Conservation (phyloP, 2,113 vertebrate genomes). For the Azemiops feae region DNA sequence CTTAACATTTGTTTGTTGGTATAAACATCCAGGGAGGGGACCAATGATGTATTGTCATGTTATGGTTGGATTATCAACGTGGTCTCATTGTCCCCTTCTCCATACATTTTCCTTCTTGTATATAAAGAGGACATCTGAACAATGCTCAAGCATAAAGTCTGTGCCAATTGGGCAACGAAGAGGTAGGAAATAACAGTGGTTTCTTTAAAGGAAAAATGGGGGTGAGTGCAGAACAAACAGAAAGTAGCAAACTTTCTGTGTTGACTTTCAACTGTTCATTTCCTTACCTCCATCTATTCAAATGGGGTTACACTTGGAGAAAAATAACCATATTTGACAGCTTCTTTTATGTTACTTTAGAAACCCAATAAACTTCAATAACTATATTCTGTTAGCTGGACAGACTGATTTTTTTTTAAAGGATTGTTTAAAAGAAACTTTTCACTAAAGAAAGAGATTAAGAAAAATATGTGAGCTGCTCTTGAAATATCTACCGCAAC, state of each 20-base stretch:
- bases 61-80: not conserved
- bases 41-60: not conserved
- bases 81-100: not conserved
- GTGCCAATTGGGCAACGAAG: not conserved
- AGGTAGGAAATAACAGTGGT: not conserved
- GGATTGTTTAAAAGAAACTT: conserved; percentile 31
- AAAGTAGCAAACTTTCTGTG: not conserved
- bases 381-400: conserved; percentile 4
- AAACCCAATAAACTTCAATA: not conserved
- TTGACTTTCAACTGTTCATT: not conserved
- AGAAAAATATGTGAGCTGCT: conserved; percentile 59
- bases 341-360: conserved; percentile 11
- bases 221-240: not conserved
- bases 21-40: not conserved
- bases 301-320: not conserved
- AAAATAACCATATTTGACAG: not conserved
- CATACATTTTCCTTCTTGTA: not conserved
- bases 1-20: not conserved
- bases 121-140: not conserved
- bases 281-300: not conserved
- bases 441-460: conserved; percentile 61
- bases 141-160: not conserved
- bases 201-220: not conserved
- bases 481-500: conserved; percentile 56
- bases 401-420: conserved; percentile 29